Evolutionary conservation across 2,113 vertebrate species (phyloP), one percentile per base, ranked within the genome.

Genomic region (Corythornis madagascariensis): DNA sequence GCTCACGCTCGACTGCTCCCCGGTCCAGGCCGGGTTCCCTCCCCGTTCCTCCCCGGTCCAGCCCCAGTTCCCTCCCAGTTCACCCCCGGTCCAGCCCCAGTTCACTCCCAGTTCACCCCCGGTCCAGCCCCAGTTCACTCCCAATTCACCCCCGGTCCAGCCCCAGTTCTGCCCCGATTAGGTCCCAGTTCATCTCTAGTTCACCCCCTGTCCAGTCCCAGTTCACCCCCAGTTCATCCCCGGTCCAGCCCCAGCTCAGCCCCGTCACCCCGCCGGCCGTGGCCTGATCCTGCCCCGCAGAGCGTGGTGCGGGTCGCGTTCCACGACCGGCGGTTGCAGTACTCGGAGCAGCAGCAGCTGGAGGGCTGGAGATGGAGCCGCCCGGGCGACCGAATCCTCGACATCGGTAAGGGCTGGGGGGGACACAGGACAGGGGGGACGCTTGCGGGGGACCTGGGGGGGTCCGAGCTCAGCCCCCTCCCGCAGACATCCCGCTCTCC

Each of bases 281-380:
- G n/a, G 21, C 74, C 47, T 24, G n/a, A 24, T 19, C 73, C 82
- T 13, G 25, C n/a, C 28, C 50, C 19, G 8, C 92, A 95, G 95
- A 96, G 88, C 9, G 63, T 90, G 67, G 57, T 86, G 11, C 78
- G 55, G 1, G 96, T 97, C 83, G 69, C 76, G 3, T 97, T 97
- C 64, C 95, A 94, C 0, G 92, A 96, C 59, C 84, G 70, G 21
- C 61, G 76, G 18, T 93, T 97, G 26, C 95, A 85, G 56, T 90
- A 93, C 88, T 96, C 18, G 4, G 96, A 97, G 81, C 93, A 94
- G 75, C 97, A 96, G 56, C 97, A 96, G 75, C 90, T 97, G 94
- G 89, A 92, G 6, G 92, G 94, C 24, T 96, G 95, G 96, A 77
- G 95, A 21, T 95, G 96, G 90, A 96, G 81, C 67, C 63, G 83